Evolutionary conservation across 2,797 vertebrate species (phyloP).

Genomic region (Sebastes oblongus): DNA sequence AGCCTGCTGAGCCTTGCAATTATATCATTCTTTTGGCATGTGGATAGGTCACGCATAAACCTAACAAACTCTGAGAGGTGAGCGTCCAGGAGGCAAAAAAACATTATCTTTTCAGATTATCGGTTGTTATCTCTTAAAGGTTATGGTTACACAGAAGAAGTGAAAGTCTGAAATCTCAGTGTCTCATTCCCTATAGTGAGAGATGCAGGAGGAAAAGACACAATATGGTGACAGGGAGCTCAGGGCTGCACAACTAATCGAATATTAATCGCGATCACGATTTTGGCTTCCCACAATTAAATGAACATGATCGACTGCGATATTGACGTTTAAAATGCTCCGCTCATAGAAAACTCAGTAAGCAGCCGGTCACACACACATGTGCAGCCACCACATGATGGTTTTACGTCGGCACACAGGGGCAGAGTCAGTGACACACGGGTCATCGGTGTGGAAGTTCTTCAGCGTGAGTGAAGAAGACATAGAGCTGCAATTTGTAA

Average conservation of each 20-base stretch:
- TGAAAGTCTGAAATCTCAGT: not conserved
- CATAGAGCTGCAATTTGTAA: no score
- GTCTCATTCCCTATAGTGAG: not conserved
- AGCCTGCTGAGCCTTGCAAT: conserved; percentile 25
- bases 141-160: not conserved
- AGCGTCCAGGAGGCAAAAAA: not conserved
- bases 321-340: rapidly evolving
- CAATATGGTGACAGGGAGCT: not conserved
- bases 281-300: no score
- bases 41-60: conserved; percentile 1
- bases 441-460: no score
- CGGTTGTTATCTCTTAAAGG: not conserved
- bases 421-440: no score
- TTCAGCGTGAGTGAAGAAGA: no score
- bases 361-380: no score
- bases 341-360: no score
- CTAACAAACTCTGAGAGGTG: conserved; percentile 2
- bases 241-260: rapidly evolving
- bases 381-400: no score
- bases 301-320: no score
- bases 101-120: not conserved
- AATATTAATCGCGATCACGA: no score
- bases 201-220: not conserved
- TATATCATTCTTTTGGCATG: conserved; percentile 54
- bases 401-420: no score